phyloP scores from a whole-genome alignment of 30 jellyfish, hydroid and myxozoan species.

The Pelagia noctiluca region DNA sequence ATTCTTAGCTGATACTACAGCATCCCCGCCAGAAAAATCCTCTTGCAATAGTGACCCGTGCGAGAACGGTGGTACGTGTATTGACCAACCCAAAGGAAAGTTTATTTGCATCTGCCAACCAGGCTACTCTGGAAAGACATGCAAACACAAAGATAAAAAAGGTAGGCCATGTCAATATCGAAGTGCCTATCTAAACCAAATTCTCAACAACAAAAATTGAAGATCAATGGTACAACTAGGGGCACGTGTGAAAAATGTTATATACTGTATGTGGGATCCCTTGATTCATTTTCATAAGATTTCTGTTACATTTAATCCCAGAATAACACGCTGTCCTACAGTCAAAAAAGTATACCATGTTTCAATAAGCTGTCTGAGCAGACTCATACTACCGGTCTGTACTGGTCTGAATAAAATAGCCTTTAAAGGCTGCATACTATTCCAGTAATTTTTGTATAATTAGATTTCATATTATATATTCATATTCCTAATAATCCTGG shows the following conservation, averaged over 20 bases:
- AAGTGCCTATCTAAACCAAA: not conserved
- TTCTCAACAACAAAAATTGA: not conserved
- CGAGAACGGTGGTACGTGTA: conserved; percentile 89
- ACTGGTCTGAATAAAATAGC: too few species aligned
- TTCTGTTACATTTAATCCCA: too few species aligned
- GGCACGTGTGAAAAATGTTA: too few species aligned
- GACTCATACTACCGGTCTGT: conserved; percentile 15
- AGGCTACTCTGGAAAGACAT: conserved; percentile 67
- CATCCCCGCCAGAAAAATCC: conserved; percentile 58
- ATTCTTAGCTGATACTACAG: not conserved
- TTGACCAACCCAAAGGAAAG: conserved; percentile 76
- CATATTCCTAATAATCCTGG: too few species aligned
- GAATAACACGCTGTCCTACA: too few species aligned
- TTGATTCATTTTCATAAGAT: too few species aligned
- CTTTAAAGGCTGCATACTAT: too few species aligned
- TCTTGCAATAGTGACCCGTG: conserved; percentile 82
- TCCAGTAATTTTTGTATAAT: too few species aligned
- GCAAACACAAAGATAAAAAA: conserved; percentile 53
- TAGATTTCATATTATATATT: too few species aligned
- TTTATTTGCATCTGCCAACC: conserved; percentile 84
- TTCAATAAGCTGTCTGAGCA: conserved; percentile 7
- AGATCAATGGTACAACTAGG: too few species aligned
- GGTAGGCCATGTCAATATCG: conserved; percentile 27
- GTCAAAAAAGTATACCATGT: too few species aligned
- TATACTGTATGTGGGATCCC: too few species aligned